A percentile compares a stretch with the other conserved stretches of the same genome.
phyloP scores from a whole-genome alignment of 1,140 invertebrate species.

The Centruroides vittatus region DNA sequence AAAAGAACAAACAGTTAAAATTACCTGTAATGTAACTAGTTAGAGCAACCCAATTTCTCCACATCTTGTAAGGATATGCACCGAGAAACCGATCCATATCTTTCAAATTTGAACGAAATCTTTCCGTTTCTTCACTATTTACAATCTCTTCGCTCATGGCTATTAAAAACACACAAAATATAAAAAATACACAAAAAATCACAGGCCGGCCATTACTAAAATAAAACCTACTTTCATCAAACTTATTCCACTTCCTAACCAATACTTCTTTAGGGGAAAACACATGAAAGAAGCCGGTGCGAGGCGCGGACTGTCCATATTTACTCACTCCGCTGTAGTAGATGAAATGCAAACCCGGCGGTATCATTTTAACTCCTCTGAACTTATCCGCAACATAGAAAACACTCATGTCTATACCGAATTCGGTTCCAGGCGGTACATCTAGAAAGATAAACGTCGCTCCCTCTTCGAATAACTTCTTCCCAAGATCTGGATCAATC shows the following conservation, averaged over 20 bases:
- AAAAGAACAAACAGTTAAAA: background rate
- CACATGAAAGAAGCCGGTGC: conserved; percentile 79
- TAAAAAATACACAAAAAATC: too few species aligned
- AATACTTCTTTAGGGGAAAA: conserved; percentile 71
- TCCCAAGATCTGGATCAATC: conserved; percentile 64
- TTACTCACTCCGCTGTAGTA: conserved; percentile 55
- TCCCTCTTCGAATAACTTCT: conserved; percentile 61
- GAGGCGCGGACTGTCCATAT: conserved; percentile 41
- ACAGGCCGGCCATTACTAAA: too few species aligned
- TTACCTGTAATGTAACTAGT: conserved; percentile 54
- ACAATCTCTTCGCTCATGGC: background rate
- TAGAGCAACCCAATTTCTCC: conserved; percentile 70
- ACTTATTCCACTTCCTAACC: conserved; percentile 66
- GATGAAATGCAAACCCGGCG: conserved; percentile 87
- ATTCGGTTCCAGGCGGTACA: conserved; percentile 31
- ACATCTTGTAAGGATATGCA: conserved; percentile 80
- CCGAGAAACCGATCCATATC: conserved; percentile 64
- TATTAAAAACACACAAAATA: too few species aligned
- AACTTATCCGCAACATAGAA: conserved; percentile 89
- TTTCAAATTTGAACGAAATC: conserved; percentile 26
- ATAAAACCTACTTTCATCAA: conserved; percentile 27
- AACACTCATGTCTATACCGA: conserved; percentile 80
- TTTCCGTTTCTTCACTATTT: conserved; percentile 26
- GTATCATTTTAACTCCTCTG: conserved; percentile 96
- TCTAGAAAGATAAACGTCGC: conserved; percentile 46